Evolutionary conservation across 2,888 invertebrate species (phyloP), one percentile per base, ranked within the genome.

Genomic region (Coelinius sp.): DNA sequence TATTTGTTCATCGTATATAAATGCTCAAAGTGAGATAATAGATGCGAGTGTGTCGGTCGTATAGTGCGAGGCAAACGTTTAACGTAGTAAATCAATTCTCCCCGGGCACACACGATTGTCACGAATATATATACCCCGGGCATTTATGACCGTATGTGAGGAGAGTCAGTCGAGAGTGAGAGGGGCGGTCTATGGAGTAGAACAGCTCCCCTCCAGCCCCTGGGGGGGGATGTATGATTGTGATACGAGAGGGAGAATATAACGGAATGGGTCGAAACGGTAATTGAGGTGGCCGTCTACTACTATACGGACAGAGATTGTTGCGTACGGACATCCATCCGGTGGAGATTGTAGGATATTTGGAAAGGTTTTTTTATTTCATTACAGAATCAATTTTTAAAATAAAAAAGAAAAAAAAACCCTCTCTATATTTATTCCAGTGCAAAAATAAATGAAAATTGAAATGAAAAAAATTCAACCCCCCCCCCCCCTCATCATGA

Each of bases 81-180:
- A 72, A 68, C 31, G 72, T 72, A 64, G 68, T 72, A 72, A 72
- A 72, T 72, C 72, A 72, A 72, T 72, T 68, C n/a, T n/a, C 68
- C 31, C 63, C 17, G 72, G 64, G 24, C 67, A 68, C 38, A 38
- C 68, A 46, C 59, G 59, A 59, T 59, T 59, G 59, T 59, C 59
- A 59, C 59, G 59, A 59, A 59, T 59, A 59, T 59, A 59, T 59
- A 59, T 31, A 59, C 46, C 56, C 66, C 25, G 68, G 68, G 63
- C 72, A 64, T 72, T 72, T 72, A 72, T 68, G 68, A 72, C 63
- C 53, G 63, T 52, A 46, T 68, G 49, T 59, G 59, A 59, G 35
- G 20, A 35, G 59, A 5, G 59, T 20, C n/a, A n/a, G n/a, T n/a
- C n/a, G n/a, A 7, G 35, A 35, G 59, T 14, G 31, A 14, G 17